Evolutionary conservation across 1,140 invertebrate species (phyloP), one percentile per base, ranked within the genome.

Genomic region (Mactra quadrangularis): DNA sequence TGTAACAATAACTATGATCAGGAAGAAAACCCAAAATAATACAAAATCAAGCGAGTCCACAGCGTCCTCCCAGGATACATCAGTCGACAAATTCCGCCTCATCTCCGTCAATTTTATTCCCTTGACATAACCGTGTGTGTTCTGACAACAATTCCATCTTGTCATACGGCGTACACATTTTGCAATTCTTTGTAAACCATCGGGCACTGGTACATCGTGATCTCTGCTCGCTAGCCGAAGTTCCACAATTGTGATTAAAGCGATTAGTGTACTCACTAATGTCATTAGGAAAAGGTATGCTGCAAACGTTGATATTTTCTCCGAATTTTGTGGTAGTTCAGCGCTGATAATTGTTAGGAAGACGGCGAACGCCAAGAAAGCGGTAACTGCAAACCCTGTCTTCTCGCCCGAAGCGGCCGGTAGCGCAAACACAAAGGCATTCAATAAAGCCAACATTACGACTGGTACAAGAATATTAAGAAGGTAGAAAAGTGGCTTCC

Each of bases 261-360:
- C 31, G n/a, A 82, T 75, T 17, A 82, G 35, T 11, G 70, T 64
- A 45, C 79, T 82, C 4, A 64, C 33, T n/a, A 75, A 64, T 11
- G 79, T 74, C 47, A 64, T 74, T 1, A 75, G 41, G 27, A 82
- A 66, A 0, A 82, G 47, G 35, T 82, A 82, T 9, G 60, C 50
- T 11, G 70, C 45, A 25, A 82, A 75, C 22, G 60, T 66, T 9
- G 79, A 75, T 33, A 74, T 75, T n/a, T 64, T 53, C 25, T 82
- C 71, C 3, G 71, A 74, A 55, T 64, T 75, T 22, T 64, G 22
- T 9, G 79, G 79, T 53, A 82, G 31, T 33, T 74, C 70, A 13
- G 70, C 59, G 47, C 70, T 82, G 29, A 82, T 82, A 6, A 82
- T 74, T 13, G 71, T 82, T 7, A 82, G 52, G 68, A 82, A 82